Percentiles rank a stretch among this genome's conserved stretches.
Conservation (phyloP, 2,797 vertebrate genomes). For the Psittacula echo region DNA sequence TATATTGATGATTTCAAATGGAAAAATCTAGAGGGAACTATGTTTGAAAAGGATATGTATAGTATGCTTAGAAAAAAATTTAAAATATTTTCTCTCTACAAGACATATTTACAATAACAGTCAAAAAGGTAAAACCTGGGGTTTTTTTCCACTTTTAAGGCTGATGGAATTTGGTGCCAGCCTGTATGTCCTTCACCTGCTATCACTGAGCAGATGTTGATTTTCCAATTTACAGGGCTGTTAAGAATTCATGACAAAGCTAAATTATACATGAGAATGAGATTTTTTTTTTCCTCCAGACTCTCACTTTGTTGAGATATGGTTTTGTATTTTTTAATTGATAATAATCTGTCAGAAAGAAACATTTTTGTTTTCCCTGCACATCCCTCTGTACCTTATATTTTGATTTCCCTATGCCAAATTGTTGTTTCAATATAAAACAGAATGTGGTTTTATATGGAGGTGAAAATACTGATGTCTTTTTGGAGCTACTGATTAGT, state of each 20-base stretch:
- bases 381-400: not conserved
- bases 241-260: conserved; percentile 49
- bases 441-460: not conserved
- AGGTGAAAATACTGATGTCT: not conserved
- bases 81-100: not conserved
- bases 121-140: not conserved
- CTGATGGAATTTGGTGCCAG: not conserved
- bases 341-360: not conserved
- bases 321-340: not conserved
- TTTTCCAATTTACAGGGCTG: conserved; percentile 49
- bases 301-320: not conserved
- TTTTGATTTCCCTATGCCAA: not conserved
- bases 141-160: not conserved
- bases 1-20: not conserved
- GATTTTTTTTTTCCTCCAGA: not conserved
- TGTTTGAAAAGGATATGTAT: not conserved
- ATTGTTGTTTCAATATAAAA: not conserved
- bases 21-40: not conserved
- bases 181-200: conserved; percentile 33
- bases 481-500: not conserved
- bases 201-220: conserved; percentile 23
- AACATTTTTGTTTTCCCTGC: not conserved
- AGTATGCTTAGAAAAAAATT: not conserved
- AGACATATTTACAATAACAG: not conserved
- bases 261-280: conserved; percentile 39